phyloP scores from a whole-genome alignment of 2,797 vertebrate species.

The Macropus fuliginosus region DNA sequence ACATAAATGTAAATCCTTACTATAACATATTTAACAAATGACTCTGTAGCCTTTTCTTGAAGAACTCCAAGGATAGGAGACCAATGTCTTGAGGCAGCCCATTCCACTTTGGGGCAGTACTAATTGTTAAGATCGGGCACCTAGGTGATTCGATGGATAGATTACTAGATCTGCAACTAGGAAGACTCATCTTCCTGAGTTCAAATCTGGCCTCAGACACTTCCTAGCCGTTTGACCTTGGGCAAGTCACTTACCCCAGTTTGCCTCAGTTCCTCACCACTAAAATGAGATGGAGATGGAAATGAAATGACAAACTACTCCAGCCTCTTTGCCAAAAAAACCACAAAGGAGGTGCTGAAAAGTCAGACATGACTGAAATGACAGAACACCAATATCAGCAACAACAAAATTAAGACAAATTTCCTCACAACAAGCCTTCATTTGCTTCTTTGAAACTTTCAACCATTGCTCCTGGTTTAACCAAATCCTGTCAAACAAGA shows the following conservation, averaged over 20 bases:
- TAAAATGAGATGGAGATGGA: neutral
- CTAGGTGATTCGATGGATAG: neutral
- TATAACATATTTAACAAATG: neutral
- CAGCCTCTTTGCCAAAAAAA: neutral
- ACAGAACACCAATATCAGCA: neutral
- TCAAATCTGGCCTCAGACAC: neutral
- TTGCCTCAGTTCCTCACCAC: neutral
- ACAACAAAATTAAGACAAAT: neutral
- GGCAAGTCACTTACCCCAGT: neutral
- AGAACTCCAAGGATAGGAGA: neutral
- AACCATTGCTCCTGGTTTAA: neutral
- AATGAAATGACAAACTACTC: neutral
- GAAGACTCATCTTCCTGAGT: neutral
- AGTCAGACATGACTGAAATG: neutral
- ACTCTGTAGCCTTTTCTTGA: neutral
- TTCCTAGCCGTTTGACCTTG: neutral
- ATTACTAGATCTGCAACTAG: neutral
- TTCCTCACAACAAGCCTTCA: neutral
- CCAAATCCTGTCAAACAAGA: neutral
- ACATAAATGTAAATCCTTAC: neutral
- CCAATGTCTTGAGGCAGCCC: neutral
- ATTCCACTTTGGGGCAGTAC: neutral
- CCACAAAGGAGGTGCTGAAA: neutral
- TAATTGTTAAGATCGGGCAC: neutral
- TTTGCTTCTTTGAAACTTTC: neutral